A percentile compares a stretch with the other conserved stretches of the same genome.
These are phyloP conservation scores for Cosmorhoe ocellata DNA, from an alignment of 2,888 invertebrate genomes.

Conservation along the genomic window DNA sequence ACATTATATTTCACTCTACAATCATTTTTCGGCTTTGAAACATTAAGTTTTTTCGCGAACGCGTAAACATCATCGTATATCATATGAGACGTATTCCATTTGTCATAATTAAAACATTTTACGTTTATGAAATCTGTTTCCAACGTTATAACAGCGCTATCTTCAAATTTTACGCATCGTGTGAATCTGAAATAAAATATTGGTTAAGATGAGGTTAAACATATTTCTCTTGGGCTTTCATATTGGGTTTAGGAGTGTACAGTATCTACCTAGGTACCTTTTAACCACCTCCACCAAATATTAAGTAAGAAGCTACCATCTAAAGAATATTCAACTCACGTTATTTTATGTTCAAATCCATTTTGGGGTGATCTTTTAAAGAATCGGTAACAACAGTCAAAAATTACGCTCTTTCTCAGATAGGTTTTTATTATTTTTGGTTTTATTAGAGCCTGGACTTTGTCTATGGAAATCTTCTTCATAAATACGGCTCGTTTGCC, in stretches of 20 bases:
- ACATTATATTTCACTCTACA: slow-evolving; percentile 76
- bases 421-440: slow-evolving; percentile 46
- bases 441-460: slow-evolving; percentile 54
- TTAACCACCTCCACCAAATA: too few species aligned
- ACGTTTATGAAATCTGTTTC: slow-evolving; percentile 64
- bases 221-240: too few species aligned
- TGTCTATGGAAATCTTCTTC: slow-evolving; percentile 46
- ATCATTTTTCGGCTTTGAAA: slow-evolving; percentile 34
- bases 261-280: too few species aligned
- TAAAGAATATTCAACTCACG: slow-evolving; percentile 30
- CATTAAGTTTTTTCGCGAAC: slow-evolving; percentile 72
- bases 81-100: slow-evolving; percentile 44
- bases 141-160: slow-evolving; percentile 48
- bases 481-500: slow-evolving; percentile 61
- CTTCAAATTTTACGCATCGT: slow-evolving; percentile 50
- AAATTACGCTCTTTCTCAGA: slow-evolving; percentile 44
- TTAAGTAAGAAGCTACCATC: too few species aligned
- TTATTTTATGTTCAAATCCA: slow-evolving; percentile 37
- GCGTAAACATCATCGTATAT: slow-evolving; percentile 71
- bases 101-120: slow-evolving; percentile 55
- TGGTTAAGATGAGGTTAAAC: too few species aligned
- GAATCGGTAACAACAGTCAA: slow-evolving; percentile 63
- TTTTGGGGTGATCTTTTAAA: slow-evolving; percentile 35
- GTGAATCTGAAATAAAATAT: slow-evolving; percentile 51
- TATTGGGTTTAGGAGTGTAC: too few species aligned